A percentile compares a stretch with the other conserved stretches of the same genome.
Evolutionary conservation across 2,888 invertebrate genomes (phyloP).

Genomic region (Euzophera pinguis): DNA sequence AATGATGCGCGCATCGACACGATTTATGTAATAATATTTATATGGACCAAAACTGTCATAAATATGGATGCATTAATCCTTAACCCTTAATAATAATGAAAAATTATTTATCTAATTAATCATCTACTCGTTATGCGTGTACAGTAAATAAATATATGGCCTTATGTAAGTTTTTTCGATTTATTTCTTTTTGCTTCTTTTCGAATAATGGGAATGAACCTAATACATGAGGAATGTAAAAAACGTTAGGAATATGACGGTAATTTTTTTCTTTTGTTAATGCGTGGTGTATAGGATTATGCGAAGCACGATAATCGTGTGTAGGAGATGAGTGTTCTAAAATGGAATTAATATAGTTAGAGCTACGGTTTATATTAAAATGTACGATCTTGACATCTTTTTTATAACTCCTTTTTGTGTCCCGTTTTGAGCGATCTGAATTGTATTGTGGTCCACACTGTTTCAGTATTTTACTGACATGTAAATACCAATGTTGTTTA

Average conservation of each 20-base stretch:
- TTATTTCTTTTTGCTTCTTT: constrained; percentile 64
- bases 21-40: constrained; percentile 74
- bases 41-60: constrained; percentile 80
- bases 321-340: constrained; percentile 68
- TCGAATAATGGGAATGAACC: constrained; percentile 37
- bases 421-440: constrained; percentile 55
- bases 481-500: constrained; percentile 57
- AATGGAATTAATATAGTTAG: constrained; percentile 57
- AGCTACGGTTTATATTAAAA: constrained; percentile 51
- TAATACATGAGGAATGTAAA: constrained; percentile 12
- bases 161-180: constrained; percentile 76
- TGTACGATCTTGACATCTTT: constrained; percentile 52
- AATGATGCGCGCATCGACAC: constrained; percentile 51
- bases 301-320: constrained; percentile 53
- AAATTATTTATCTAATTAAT: constrained; percentile 73
- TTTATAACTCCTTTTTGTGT: constrained; percentile 47
- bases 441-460: constrained; percentile 54
- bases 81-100: constrained; percentile 71
- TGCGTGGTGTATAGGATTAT: constrained; percentile 58
- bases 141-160: constrained; percentile 76
- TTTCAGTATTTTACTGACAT: constrained; percentile 40
- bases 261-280: constrained; percentile 34
- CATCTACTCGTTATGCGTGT: constrained; percentile 77
- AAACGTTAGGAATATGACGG: constrained; percentile 36
- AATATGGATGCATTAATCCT: constrained; percentile 74